Evolutionary conservation across 1,140 invertebrate genomes (phyloP), one percentile per base, ranked within the genome.

Genomic region (Scaptodrosophila lebanonensis): DNA sequence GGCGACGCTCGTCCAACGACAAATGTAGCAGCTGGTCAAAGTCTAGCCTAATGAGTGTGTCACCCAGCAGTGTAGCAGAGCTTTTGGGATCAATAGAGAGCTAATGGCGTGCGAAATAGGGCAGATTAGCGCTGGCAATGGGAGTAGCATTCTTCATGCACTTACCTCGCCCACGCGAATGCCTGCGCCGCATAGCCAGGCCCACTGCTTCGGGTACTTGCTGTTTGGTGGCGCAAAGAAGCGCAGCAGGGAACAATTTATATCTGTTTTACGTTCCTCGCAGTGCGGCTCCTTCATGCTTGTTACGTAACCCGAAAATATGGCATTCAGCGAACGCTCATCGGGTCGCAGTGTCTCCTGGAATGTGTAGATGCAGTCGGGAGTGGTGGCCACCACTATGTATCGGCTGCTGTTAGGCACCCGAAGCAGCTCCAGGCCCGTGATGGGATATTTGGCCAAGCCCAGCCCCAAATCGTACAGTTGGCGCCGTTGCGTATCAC

Each of bases 401-500:
- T 93, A 95, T 69, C 90, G 93, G 44, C 92, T 91, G 0, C 91
- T 89, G 60, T 91, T 90, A 3, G 91, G 89, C 27, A 94, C 87
- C 79, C 92, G 91, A 71, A 94, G 92, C 85, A 96, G 95, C 82
- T 96, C 93, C 33, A 98, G 88, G 0, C 95, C 95, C 33, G 94
- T 97, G 25, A 98, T 94, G 0, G 94, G 91, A 39, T 91, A 93
- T 36, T 93, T 90, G 33, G 88, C 88, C 4, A 86, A 77, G 0
- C 91, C 91, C 88, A 93, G 92, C 6, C 94, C 94, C 54, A 97
- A 91, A 85, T 96, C 95, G 83, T 96, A 97, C 27, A 97, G 91
- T 90, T 97, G 95, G 89, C 93, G 95, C 89, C 93, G 94, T 88
- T 97, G 95, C 77, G 95, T 93, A 77, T 93, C 92, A 42, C 95